Percentiles rank a stretch among this genome's conserved stretches.
phyloP scores from a whole-genome alignment of 2,113 vertebrate genomes.

The Toxostoma redivivum region DNA sequence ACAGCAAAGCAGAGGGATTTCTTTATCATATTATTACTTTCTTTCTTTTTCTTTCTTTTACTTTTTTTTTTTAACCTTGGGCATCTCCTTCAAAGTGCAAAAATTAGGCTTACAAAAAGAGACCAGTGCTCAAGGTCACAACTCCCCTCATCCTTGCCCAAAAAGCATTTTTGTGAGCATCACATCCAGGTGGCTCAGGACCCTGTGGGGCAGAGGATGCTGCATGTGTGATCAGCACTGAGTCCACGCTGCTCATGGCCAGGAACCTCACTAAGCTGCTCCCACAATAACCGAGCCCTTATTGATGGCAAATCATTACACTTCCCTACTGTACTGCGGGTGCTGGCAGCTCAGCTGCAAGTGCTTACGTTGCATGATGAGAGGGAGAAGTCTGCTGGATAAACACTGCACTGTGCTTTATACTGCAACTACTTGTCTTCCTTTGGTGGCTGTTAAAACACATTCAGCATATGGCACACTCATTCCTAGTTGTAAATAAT shows the following conservation, averaged over 20 bases:
- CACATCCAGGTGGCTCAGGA: background rate
- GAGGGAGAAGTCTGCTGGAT: background rate
- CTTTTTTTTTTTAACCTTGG: background rate
- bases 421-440: background rate
- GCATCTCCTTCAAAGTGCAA: background rate
- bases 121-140: background rate
- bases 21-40: background rate
- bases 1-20: background rate
- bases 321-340: background rate
- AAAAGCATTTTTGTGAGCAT: background rate
- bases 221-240: background rate
- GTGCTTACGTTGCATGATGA: background rate
- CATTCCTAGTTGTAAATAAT: slow-evolving; percentile 37
- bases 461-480: background rate
- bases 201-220: background rate
- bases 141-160: background rate
- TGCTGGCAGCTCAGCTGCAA: background rate
- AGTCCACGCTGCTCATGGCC: background rate
- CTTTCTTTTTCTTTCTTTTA: background rate
- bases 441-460: slow-evolving; percentile 7
- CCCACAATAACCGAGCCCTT: background rate
- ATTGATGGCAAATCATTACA: slow-evolving; percentile 29
- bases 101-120: background rate
- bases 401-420: background rate
- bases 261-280: background rate